Conservation (phyloP, 2,113 vertebrate genomes). For the Oncorhynchus mykiss region DNA sequence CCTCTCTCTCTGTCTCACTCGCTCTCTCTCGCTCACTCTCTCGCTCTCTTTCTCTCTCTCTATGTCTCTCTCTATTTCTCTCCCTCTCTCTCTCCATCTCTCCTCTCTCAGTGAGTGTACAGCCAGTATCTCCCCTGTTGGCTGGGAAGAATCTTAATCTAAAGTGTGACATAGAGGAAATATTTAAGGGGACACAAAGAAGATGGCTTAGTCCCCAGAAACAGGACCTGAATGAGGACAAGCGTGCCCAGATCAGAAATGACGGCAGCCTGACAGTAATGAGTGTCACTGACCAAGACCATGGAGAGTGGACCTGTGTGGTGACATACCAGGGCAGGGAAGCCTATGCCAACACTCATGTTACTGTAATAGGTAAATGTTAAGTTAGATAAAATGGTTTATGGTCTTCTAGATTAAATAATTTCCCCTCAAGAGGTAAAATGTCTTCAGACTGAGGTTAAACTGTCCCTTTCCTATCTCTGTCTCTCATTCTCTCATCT, state of each 20-base stretch:
- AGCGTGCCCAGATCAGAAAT: rapidly evolving
- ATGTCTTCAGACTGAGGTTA: too few relatives aligned
- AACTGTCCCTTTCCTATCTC: too few relatives aligned
- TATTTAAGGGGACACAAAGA: rapidly evolving
- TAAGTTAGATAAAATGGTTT: background rate
- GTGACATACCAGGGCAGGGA: rapidly evolving
- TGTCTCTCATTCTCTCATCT: background rate
- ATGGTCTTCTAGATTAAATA: background rate
- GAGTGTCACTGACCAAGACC: background rate
- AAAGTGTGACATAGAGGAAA: conserved; percentile 10
- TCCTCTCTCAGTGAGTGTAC: conserved; percentile 32
- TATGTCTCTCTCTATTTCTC: too few relatives aligned
- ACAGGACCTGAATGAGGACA: background rate
- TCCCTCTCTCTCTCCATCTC: background rate
- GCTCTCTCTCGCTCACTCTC: too few relatives aligned
- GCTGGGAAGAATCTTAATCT: background rate
- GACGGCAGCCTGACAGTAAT: rapidly evolving
- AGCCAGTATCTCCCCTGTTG: conserved; percentile 1
- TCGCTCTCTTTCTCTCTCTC: too few relatives aligned
- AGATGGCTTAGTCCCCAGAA: conserved; percentile 39
- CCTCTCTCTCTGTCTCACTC: too few relatives aligned
- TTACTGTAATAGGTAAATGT: conserved; percentile 61
- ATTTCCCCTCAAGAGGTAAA: too few relatives aligned
- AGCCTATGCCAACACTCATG: background rate
- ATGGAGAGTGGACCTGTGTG: conserved; percentile 63